Evolutionary conservation across 2,113 vertebrate species (phyloP), one percentile per base, ranked within the genome.

Genomic region (Miniopterus natalensis): DNA sequence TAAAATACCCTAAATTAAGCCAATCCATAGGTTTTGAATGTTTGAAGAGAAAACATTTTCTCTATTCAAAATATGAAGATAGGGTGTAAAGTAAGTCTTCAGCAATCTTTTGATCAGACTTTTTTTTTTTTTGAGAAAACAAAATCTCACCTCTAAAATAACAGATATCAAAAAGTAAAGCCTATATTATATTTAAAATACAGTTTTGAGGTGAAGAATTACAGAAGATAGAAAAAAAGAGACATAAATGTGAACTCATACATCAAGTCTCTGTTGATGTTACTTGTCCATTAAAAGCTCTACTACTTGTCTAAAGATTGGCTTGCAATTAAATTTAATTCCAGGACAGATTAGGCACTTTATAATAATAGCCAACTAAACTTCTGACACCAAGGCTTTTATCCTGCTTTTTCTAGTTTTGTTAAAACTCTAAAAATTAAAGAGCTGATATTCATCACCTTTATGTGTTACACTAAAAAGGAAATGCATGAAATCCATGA

Each of bases 391-490:
- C 49, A 27, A 95, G 29, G n/a, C 23, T 84, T 97, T 71, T 74
- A 92, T 55, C 2, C 12, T 81, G n/a, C 4, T 40, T 90, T 95
- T 95, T 92, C 27, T 17, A 89, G 11, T 95, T 98, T 97, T 45
- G 79, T 92, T 96, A 97, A 95, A 95, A 27, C 20, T 90, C 83
- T 89, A 73, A 74, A 45, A 88, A 74, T 23, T 96, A 93, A 94
- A 95, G 17, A 96, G 55, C 3, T 94, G 68, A 42, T 40, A 95
- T 95, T 74, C 61, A 90, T 96, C 59, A 90, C 25, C 61, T 92
- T 66, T 53, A 63, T 49, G 12, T 11, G 96, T 98, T 92, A 92
- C 42, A 91, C 65, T 66, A 96, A 75, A 93, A 92, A 65, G 12
- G 40, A 96, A 84, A 65, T 95, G 89, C 11, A 86, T 61, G 79